These are phyloP conservation scores for Schizothorax lantsangensis DNA, from an alignment of 2,797 vertebrate species.

Conservation along the genomic window DNA sequence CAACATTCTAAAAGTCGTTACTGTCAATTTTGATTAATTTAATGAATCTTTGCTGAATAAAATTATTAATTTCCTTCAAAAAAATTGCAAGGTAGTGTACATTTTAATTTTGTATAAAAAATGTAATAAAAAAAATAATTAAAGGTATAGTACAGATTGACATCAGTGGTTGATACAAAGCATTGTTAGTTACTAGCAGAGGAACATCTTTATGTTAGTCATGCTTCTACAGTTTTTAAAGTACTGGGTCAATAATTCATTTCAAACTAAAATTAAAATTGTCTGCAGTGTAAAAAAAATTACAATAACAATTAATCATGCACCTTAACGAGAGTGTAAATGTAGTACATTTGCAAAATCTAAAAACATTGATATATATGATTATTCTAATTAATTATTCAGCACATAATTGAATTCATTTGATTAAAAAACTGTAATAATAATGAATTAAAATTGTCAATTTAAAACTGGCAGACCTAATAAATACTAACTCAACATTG, in stretches of 20 bases:
- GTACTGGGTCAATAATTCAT: neutral
- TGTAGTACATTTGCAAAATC: neutral
- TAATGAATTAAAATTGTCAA: neutral
- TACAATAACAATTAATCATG: neutral
- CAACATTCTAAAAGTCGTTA: neutral
- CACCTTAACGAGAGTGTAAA: neutral
- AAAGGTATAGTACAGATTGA: neutral
- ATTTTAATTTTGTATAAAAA: neutral
- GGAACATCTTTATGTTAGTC: neutral
- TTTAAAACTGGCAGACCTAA: neutral
- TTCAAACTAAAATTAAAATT: neutral
- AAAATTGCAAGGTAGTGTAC: neutral
- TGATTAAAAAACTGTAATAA: neutral
- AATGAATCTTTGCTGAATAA: neutral
- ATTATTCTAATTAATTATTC: neutral
- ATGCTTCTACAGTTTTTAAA: neutral
- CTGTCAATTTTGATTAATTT: neutral
- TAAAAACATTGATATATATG: neutral
- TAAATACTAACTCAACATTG: neutral
- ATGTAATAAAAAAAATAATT: neutral
- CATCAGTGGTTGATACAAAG: neutral
- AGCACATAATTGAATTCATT: neutral
- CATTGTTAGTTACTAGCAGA: neutral
- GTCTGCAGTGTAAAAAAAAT: neutral
- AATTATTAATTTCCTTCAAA: neutral